phyloP scores from a whole-genome alignment of 1,140 invertebrate genomes.

The Radopholus similis region DNA sequence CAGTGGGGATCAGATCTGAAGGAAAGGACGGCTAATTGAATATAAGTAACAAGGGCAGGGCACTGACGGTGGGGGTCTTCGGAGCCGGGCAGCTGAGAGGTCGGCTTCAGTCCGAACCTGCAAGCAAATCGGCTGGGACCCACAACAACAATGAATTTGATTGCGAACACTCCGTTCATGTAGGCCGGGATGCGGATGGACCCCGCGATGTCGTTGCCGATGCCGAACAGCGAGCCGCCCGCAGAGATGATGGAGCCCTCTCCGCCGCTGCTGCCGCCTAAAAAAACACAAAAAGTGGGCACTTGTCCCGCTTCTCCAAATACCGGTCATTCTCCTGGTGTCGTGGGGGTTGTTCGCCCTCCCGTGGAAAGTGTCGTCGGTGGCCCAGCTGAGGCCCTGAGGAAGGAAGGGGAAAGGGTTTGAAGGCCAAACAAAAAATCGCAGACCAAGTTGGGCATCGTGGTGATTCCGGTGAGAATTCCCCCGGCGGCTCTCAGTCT shows the following conservation, averaged over 20 bases:
- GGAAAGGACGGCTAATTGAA: background rate
- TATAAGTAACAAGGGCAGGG: background rate
- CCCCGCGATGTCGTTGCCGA: slow-evolving; percentile 91
- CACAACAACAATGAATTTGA: too few species aligned
- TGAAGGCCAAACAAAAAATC: too few species aligned
- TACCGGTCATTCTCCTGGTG: slow-evolving; percentile 65
- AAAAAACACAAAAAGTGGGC: background rate
- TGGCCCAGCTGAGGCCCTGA: slow-evolving; percentile 77
- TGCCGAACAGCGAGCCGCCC: slow-evolving; percentile 70
- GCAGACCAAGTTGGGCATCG: slow-evolving; percentile 23
- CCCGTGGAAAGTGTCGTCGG: slow-evolving; percentile 78
- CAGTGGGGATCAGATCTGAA: background rate
- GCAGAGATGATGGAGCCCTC: slow-evolving; percentile 52
- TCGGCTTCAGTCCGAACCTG: slow-evolving; percentile 83
- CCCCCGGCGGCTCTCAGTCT: slow-evolving; percentile 3
- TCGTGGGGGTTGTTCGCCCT: slow-evolving; percentile 78
- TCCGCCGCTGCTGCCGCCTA: slow-evolving; percentile 62
- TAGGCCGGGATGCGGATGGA: slow-evolving; percentile 89
- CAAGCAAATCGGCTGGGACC: too few species aligned
- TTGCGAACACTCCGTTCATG: slow-evolving; percentile 84
- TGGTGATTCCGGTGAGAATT: slow-evolving; percentile 7
- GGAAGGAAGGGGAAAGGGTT: too few species aligned
- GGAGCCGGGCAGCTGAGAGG: too few species aligned
- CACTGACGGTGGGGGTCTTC: background rate
- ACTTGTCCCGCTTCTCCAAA: background rate